Percentiles rank a stretch among this genome's conserved stretches.
phyloP scores from a whole-genome alignment of 2,797 vertebrate genomes.

The Propithecus deckenii region DNA sequence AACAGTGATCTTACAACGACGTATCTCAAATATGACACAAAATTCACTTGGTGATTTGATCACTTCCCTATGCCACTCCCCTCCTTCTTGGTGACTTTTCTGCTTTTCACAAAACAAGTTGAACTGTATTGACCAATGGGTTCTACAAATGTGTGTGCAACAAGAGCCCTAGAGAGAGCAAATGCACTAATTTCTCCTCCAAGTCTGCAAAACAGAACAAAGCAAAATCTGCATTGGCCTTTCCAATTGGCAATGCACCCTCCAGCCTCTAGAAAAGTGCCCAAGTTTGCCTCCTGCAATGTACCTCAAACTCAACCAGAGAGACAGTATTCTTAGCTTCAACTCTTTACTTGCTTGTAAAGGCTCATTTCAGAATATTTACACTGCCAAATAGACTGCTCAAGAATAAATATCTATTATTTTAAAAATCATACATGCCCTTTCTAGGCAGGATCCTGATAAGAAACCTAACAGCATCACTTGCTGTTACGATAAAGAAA shows the following conservation, averaged over 20 bases:
- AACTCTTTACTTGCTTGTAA: background rate
- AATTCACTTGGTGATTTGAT: background rate
- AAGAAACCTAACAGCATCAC: background rate
- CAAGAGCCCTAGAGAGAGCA: background rate
- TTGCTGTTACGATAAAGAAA: slow-evolving; percentile 12
- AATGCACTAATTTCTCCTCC: background rate
- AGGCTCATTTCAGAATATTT: slow-evolving; percentile 7
- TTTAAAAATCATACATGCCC: background rate
- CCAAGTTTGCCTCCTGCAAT: background rate
- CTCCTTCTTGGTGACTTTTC: background rate
- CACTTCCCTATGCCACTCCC: background rate
- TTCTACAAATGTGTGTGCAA: background rate
- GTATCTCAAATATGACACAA: slow-evolving; percentile 10
- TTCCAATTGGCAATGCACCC: background rate
- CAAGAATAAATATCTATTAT: background rate
- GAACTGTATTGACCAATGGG: background rate
- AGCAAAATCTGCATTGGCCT: background rate
- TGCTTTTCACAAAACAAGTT: background rate
- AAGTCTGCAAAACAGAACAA: background rate
- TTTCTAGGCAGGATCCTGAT: slow-evolving; percentile 35
- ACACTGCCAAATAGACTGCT: background rate
- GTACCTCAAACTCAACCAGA: background rate
- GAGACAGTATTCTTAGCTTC: background rate
- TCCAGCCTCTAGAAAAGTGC: background rate
- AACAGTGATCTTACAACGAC: background rate